These are phyloP conservation scores for Cephalopterus ornatus DNA, from an alignment of 2,113 vertebrate species.

Conservation along the genomic window DNA sequence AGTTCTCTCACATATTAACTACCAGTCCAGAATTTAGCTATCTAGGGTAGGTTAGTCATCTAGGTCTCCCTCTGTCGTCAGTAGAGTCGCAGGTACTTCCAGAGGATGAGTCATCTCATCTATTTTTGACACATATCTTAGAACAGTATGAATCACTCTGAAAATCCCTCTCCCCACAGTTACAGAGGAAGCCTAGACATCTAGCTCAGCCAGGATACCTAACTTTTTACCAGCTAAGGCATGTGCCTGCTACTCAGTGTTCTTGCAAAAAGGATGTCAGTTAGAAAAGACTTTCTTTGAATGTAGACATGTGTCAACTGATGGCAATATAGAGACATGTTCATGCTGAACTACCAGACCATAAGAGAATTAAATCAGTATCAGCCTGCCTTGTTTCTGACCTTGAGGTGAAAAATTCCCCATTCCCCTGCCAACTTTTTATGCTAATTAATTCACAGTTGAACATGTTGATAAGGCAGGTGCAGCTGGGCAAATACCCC, in stretches of 20 bases:
- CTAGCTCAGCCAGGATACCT: background rate
- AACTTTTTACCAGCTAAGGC: background rate
- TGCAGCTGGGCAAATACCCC: background rate
- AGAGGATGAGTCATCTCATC: conserved; percentile 44
- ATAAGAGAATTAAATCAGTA: background rate
- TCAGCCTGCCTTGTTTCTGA: background rate
- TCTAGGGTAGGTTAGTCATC: conserved; percentile 44
- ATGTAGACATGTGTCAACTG: background rate
- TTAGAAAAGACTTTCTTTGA: background rate
- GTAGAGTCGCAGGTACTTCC: conserved; percentile 51
- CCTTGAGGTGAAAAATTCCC: background rate
- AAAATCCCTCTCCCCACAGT: conserved; percentile 18
- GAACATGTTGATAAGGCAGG: background rate
- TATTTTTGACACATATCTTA: conserved; percentile 46
- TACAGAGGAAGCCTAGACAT: background rate
- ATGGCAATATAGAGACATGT: background rate
- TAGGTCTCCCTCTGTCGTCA: conserved; percentile 56
- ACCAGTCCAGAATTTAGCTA: conserved; percentile 1
- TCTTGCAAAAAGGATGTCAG: background rate
- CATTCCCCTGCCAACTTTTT: background rate
- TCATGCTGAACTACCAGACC: background rate
- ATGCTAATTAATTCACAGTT: background rate
- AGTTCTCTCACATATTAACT: background rate
- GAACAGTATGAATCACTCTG: conserved; percentile 40
- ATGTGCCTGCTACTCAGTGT: background rate